phyloP scores from a whole-genome alignment of 92 coral and sea anemone species.

The Epizoanthus stellaris region DNA sequence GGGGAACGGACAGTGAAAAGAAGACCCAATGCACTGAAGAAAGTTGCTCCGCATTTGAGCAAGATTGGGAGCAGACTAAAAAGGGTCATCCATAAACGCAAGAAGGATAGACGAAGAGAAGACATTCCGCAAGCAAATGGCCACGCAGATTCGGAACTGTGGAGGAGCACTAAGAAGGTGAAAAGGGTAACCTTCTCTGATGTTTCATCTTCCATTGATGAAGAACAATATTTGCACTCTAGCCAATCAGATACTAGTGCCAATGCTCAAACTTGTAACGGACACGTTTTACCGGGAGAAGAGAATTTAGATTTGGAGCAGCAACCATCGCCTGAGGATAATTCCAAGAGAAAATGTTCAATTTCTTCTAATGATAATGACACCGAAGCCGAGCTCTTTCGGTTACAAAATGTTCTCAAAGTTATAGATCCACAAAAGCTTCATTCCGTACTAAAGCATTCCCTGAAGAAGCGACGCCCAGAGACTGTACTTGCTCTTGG shows the following conservation, averaged over 20 bases:
- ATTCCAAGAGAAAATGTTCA: background rate
- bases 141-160: slow-evolving; percentile 10
- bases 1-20: background rate
- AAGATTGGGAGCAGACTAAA: slow-evolving; percentile 17
- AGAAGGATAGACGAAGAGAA: background rate
- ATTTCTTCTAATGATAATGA: slow-evolving; percentile 43
- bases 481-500: slow-evolving; percentile 63
- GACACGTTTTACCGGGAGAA: slow-evolving; percentile 27
- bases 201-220: slow-evolving; percentile 66
- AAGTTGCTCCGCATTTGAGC: slow-evolving; percentile 29
- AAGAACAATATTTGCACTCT: slow-evolving; percentile 32
- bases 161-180: slow-evolving; percentile 23
- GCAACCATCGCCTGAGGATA: background rate
- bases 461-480: slow-evolving; percentile 62
- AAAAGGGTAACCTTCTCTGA: slow-evolving; percentile 79
- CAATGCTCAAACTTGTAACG: slow-evolving; percentile 19
- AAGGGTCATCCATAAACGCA: slow-evolving; percentile 24
- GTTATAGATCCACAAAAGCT: slow-evolving; percentile 78
- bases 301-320: slow-evolving; percentile 10
- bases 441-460: slow-evolving; percentile 67
- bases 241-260: slow-evolving; percentile 44
- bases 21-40: slow-evolving; percentile 27
- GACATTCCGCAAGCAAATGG: slow-evolving; percentile 1
- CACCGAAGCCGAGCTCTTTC: slow-evolving; percentile 60
- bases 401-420: slow-evolving; percentile 70